A percentile compares a stretch with the other conserved stretches of the same genome.
phyloP scores from a whole-genome alignment of 1,140 invertebrate species.

The Andricus grossulariae region DNA sequence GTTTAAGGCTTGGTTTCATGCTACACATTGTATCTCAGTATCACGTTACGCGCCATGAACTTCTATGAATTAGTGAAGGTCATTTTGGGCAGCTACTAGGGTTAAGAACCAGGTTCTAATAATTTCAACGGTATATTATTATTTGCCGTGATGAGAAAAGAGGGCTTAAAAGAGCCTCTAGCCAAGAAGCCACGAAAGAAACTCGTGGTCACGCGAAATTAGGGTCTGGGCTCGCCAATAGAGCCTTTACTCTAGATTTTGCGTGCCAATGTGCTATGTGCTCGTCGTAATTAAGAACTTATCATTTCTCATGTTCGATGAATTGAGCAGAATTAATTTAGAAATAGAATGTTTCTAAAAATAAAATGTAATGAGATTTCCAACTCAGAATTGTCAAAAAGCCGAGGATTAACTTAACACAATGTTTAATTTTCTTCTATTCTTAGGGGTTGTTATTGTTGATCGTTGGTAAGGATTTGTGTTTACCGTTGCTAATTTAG shows the following conservation, averaged over 20 bases:
- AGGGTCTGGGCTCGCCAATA: not conserved
- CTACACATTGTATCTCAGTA: not conserved
- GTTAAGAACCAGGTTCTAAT: constrained; percentile 19
- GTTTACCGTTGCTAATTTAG: too few species aligned
- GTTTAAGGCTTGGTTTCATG: not conserved
- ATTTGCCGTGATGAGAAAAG: not conserved
- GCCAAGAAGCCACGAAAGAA: not conserved
- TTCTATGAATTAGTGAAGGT: constrained; percentile 10
- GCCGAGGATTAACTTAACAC: too few species aligned
- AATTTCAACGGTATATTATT: constrained; percentile 8
- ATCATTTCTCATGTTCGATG: not conserved
- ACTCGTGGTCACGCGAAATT: not conserved
- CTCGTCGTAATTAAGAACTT: not conserved
- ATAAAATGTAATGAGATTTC: too few species aligned
- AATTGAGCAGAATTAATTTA: too few species aligned
- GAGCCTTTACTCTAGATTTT: not conserved
- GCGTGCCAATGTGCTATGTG: not conserved
- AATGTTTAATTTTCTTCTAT: too few species aligned
- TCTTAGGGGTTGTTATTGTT: too few species aligned
- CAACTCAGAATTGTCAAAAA: too few species aligned
- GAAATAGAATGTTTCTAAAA: too few species aligned
- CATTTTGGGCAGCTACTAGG: not conserved
- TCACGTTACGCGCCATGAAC: constrained; percentile 3
- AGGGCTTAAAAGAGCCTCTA: not conserved
- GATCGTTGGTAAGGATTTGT: too few species aligned